Percentiles rank a stretch among this genome's conserved stretches.
Evolutionary conservation across 2,113 vertebrate species (phyloP).

Genomic region (Cyphomyrus plagiostoma): DNA sequence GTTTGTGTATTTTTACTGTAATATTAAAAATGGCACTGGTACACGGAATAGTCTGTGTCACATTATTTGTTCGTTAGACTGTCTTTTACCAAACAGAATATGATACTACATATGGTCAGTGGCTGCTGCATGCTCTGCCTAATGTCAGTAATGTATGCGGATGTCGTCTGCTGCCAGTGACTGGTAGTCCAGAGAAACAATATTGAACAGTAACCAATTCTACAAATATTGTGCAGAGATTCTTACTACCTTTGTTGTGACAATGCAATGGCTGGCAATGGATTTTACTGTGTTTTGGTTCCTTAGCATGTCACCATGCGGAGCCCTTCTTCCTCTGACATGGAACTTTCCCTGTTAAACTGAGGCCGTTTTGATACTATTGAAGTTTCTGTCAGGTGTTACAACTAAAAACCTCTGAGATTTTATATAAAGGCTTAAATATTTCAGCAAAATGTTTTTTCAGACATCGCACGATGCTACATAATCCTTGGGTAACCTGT

Average conservation of each 20-base stretch:
- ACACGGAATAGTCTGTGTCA: neutral
- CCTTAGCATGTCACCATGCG: neutral
- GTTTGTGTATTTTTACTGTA: neutral
- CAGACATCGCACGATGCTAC: neutral
- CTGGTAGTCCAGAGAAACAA: neutral
- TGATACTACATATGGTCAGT: neutral
- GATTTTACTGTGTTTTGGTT: too few species aligned
- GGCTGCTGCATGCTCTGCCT: neutral
- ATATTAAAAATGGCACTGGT: neutral
- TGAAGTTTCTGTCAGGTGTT: neutral
- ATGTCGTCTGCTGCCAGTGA: neutral
- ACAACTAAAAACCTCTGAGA: neutral
- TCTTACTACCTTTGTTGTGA: neutral
- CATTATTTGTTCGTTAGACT: neutral
- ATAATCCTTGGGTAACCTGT: neutral
- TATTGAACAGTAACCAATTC: neutral
- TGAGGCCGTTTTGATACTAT: neutral
- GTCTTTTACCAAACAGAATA: neutral
- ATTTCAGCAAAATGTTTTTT: neutral
- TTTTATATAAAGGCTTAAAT: neutral
- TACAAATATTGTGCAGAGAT: neutral
- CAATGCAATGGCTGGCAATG: neutral
- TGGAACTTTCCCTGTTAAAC: neutral
- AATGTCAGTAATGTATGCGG: neutral
- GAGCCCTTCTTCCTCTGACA: neutral